Conservation (phyloP, 2,888 invertebrate genomes). For the Mesorhabditis sp. region DNA sequence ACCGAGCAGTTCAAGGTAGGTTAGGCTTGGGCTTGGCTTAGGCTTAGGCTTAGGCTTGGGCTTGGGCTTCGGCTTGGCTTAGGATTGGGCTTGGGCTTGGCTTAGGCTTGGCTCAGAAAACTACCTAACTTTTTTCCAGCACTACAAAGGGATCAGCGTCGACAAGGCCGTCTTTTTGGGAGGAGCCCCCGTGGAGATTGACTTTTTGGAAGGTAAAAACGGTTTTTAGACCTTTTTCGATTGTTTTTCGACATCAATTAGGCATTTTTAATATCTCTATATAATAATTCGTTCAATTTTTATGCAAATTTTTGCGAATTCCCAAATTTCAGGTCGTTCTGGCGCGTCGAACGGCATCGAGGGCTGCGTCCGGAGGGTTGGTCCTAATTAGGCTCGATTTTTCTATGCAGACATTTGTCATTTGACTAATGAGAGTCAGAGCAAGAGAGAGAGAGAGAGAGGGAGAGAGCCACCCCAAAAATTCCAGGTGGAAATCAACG, state of each 20-base stretch:
- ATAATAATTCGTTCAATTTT: not conserved
- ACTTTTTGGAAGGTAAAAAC: constrained; percentile 20
- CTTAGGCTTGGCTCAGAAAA: too few species aligned
- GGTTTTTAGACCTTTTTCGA: not conserved
- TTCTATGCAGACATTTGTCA: too few species aligned
- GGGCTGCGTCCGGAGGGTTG: not conserved
- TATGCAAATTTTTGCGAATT: too few species aligned
- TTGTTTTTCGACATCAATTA: too few species aligned
- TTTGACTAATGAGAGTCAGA: too few species aligned
- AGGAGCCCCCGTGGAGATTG: constrained; percentile 33
- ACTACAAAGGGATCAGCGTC: constrained; percentile 42
- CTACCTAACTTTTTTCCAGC: constrained; percentile 17
- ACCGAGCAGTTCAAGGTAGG: constrained; percentile 29
- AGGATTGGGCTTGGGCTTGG: too few species aligned
- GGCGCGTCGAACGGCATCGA: not conserved
- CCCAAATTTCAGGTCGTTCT: not conserved
- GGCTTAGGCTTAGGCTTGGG: too few species aligned
- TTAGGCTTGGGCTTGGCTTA: too few species aligned
- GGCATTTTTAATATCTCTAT: too few species aligned
- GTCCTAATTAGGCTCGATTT: too few species aligned
- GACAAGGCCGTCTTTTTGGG: constrained; percentile 41
- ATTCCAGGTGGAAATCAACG: constrained; percentile 30
- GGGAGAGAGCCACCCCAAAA: not conserved
- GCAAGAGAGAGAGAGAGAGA: too few species aligned
- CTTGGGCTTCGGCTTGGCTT: too few species aligned